Base-by-base conservation (phyloP, 2,113 vertebrate genomes). In the Pterocles gutturalis region DNA sequence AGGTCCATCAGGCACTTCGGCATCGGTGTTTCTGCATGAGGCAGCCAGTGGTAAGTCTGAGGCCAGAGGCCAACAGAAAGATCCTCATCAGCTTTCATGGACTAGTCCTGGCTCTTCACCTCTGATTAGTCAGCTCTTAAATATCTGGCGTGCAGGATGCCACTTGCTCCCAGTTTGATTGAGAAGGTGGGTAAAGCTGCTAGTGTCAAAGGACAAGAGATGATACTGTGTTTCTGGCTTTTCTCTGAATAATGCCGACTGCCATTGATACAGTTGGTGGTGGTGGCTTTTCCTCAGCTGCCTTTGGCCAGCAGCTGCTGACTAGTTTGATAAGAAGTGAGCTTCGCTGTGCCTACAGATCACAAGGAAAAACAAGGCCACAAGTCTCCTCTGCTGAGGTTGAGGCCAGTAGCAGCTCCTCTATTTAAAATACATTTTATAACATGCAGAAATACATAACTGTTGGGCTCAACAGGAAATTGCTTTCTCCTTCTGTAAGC, bases 71-170 rank as follows among this genome's bases (percentile, higher is more conserved):
- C 73, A 66, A 5, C 3, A 21, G 48, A 58, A 93, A 65, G 57
- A 80, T 36, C 36, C 36, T 91, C 61, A 49, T 57, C 87, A 70
- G 48, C 71, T 67, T 90, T 53, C 70, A 46, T 66, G 76, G 28
- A 19, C 38, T 19, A 25, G 55, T 70, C 33, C 48, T 79, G 53
- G 82, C 80, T 89, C 90, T 93, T 96, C 80, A 76, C 38, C 84
- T 91, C 81, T 76, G 73, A 90, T 54, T 28, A 88, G 60, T 43
- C 72, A 77, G n/a, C 43, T 96, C 76, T 61, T 70, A 48, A 38
- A 64, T 41, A 38, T 17, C 72, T 60, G 8, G 1, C 48, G 77
- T 78, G 48, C 29, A 78, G 48, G 46, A 83, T 92, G 80, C 75
- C 38, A 62, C 79, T 84, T 4, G 2, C 36, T 75, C 58, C 28